Evolutionary conservation across 2,113 vertebrate genomes (phyloP).

Genomic region (Orientallactaga bullata): DNA sequence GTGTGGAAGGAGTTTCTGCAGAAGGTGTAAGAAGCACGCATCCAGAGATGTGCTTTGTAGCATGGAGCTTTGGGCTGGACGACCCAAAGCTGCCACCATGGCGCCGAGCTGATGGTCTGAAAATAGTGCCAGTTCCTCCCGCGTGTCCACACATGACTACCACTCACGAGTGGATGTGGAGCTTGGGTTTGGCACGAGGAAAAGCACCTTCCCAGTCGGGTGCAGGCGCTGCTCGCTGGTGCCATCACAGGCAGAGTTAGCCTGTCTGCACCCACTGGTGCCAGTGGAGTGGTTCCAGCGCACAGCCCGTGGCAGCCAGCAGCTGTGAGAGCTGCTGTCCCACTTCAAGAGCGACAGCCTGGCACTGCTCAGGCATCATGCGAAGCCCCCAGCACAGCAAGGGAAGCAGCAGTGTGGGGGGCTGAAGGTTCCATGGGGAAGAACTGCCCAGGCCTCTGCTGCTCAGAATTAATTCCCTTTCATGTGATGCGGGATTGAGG

Average conservation of each 20-base stretch:
- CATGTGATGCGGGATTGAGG: too few species aligned
- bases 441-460: background rate
- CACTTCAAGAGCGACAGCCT: background rate
- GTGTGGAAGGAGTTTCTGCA: background rate
- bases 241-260: background rate
- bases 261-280: too few species aligned
- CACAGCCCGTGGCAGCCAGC: background rate
- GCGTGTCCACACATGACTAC: background rate
- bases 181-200: background rate
- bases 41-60: background rate
- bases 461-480: too few species aligned
- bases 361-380: background rate
- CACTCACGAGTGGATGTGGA: background rate
- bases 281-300: background rate
- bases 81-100: background rate
- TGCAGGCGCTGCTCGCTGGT: background rate
- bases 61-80: background rate
- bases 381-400: background rate
- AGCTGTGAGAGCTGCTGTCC: background rate
- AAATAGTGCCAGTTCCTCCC: too few species aligned
- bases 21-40: accelerated
- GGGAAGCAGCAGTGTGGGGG: background rate
- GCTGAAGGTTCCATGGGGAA: background rate
- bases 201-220: background rate
- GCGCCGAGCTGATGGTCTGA: too few species aligned